Evolutionary conservation across 2,888 invertebrate genomes (phyloP).

Genomic region (Suillia variegata): DNA sequence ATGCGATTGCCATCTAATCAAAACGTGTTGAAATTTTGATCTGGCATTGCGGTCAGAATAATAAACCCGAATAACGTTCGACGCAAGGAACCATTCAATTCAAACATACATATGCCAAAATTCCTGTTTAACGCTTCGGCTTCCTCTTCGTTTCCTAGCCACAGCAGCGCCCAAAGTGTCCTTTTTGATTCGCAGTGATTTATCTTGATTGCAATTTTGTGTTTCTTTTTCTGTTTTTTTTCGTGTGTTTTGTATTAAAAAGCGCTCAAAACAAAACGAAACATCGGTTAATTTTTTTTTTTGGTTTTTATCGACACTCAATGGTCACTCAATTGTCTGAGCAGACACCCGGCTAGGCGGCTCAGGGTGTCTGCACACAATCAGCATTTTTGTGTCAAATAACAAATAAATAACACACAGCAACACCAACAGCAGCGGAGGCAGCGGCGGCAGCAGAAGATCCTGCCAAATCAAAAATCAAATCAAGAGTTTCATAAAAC

Average conservation of each 20-base stretch:
- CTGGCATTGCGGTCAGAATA: slow-evolving; percentile 23
- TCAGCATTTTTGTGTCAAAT: slow-evolving; percentile 51
- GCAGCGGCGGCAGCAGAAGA: slow-evolving; percentile 9
- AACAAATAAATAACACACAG: slow-evolving; percentile 50
- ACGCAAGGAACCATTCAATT: neutral
- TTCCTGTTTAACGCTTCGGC: slow-evolving; percentile 25
- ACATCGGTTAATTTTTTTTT: slow-evolving; percentile 41
- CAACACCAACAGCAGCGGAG: slow-evolving; percentile 27
- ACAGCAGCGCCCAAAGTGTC: slow-evolving; percentile 18
- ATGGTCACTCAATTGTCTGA: slow-evolving; percentile 53
- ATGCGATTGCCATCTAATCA: slow-evolving; percentile 24
- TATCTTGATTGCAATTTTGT: slow-evolving; percentile 48
- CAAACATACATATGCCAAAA: slow-evolving; percentile 26
- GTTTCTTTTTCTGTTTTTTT: slow-evolving; percentile 25
- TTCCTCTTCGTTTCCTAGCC: slow-evolving; percentile 3
- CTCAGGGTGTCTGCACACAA: slow-evolving; percentile 40
- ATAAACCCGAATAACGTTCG: too few species aligned
- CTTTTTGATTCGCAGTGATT: slow-evolving; percentile 23
- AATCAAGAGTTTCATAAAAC: neutral
- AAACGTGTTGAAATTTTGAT: slow-evolving; percentile 18
- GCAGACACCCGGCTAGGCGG: slow-evolving; percentile 24
- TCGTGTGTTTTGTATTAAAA: slow-evolving; percentile 6
- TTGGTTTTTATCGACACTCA: too few species aligned
- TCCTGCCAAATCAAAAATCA: slow-evolving; percentile 28
- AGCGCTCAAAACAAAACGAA: slow-evolving; percentile 41